Conservation (phyloP, 2,113 vertebrate genomes). For the Poeciliopsis retropinna region DNA sequence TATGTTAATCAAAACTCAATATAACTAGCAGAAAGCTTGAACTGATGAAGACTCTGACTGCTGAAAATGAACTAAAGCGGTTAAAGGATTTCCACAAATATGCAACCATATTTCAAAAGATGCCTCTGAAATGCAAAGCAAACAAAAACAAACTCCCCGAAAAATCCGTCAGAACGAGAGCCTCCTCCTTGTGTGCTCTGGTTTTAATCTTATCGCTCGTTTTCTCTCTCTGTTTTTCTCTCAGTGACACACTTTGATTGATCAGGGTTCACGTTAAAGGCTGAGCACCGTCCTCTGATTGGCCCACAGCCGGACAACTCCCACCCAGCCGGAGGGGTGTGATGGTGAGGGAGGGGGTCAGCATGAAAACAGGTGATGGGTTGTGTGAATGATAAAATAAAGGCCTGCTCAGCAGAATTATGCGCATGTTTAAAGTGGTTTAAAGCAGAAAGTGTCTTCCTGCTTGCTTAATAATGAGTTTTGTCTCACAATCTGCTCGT, state of each 20-base stretch:
- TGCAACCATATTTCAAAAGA: background rate
- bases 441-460: constrained; percentile 3
- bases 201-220: constrained; percentile 14
- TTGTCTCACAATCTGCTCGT: background rate
- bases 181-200: background rate
- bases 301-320: constrained; percentile 63
- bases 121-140: background rate
- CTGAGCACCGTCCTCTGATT: constrained; percentile 61
- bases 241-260: constrained; percentile 46
- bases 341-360: constrained; percentile 22
- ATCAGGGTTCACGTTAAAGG: constrained; percentile 64
- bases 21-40: background rate
- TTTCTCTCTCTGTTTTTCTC: constrained; percentile 14
- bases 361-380: background rate
- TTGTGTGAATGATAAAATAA: constrained; percentile 34
- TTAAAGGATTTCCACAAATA: background rate
- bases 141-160: background rate
- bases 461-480: background rate
- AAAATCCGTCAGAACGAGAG: background rate
- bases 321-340: constrained; percentile 34
- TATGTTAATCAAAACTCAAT: background rate
- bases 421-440: background rate
- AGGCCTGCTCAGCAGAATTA: constrained; percentile 8
- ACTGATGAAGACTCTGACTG: background rate
- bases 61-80: background rate